Base-by-base conservation (phyloP, 2,113 vertebrate genomes). In the Stigmatopora argus region DNA sequence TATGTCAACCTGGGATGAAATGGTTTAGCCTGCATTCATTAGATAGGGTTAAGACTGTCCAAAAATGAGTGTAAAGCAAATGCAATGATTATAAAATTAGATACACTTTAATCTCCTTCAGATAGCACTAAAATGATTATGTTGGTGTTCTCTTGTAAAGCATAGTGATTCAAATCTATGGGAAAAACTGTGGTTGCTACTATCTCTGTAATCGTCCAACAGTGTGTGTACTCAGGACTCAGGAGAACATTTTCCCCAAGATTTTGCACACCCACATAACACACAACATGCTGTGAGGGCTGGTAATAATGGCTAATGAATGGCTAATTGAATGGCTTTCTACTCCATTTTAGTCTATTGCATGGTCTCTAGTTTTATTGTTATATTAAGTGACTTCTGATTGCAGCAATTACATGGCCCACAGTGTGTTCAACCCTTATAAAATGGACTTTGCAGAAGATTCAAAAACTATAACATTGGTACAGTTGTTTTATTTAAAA, bases 1-100 rank as follows among this genome's bases (percentile, higher is more conserved):
- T 79, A 71, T 84, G 77, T 64, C 66, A 6, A 1, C 59, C 47
- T 7, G 19, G 38, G 60, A 55, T 46, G 49, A 21, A 52, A 52
- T 3, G 6, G 15, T 34, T 70, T 49, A 62, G 48, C 44, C 59
- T 14, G 44, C 64, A 66, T 63, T 61, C 6, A 66, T 65, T 64
- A 18, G 19, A 31, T 48, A 11, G 23, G 2, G 9, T 48, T 21
- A 26, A 52, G n/a, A 3, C 49, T 51, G n/a, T 45, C 44, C 44
- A 45, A 45, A 31, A 31, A 31, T 31, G 26, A 31, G 26, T 31
- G 26, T 31, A 31, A 31, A 31, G 26, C 26, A 31, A 31, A 31
- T 31, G 26, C 38, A 41, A 41, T 41, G 38, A 41, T 41, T 41
- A 41, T 10, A 8, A 41, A 41, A 41, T 41, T 41, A 41, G 9